These are phyloP conservation scores for Centropus unirufus DNA, from an alignment of 2,113 vertebrate genomes.

Conservation along the genomic window DNA sequence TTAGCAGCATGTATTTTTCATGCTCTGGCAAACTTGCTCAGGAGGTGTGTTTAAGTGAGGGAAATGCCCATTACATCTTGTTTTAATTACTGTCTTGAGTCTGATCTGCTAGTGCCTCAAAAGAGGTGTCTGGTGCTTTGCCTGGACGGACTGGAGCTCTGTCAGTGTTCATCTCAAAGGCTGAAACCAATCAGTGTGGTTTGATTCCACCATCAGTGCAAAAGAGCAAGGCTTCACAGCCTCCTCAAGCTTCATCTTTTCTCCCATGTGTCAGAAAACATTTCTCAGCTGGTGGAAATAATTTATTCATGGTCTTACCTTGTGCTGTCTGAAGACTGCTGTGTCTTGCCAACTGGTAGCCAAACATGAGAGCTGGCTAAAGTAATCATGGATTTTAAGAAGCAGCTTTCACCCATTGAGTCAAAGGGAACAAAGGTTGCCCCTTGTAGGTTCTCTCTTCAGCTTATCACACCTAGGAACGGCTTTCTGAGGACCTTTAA, in stretches of 20 bases:
- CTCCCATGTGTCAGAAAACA: background rate
- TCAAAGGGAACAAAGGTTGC: background rate
- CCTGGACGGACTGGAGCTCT: background rate
- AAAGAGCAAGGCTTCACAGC: background rate
- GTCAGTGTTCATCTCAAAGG: background rate
- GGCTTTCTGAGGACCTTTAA: background rate
- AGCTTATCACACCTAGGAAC: background rate
- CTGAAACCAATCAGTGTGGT: background rate
- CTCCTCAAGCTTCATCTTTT: background rate
- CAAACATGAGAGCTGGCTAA: background rate
- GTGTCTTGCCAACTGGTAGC: background rate
- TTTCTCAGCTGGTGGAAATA: background rate
- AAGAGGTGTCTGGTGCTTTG: background rate
- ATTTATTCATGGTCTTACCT: background rate
- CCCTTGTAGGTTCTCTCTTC: background rate
- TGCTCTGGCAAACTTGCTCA: background rate
- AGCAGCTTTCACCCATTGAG: background rate
- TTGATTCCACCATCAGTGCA: background rate
- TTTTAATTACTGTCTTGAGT: background rate
- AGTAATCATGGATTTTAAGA: background rate
- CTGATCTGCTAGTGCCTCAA: background rate
- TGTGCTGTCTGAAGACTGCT: background rate
- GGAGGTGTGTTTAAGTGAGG: background rate
- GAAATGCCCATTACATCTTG: rapidly evolving
- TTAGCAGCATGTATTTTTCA: background rate